phyloP scores from a whole-genome alignment of 1,140 invertebrate genomes.

The Ostrea edulis region DNA sequence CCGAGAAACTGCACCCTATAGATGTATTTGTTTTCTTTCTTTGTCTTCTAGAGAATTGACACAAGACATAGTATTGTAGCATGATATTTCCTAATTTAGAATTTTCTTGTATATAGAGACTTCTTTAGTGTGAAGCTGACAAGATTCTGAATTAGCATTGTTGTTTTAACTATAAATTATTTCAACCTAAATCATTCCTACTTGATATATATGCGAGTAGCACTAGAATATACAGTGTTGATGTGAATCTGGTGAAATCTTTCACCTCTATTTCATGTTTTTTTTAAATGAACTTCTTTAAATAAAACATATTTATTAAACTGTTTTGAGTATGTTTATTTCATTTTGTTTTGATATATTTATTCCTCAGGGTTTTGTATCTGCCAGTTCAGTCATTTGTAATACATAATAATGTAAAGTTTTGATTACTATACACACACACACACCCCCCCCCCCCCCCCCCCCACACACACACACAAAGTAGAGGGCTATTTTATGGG shows the following conservation, averaged over 20 bases:
- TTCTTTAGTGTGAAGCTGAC: conserved; percentile 1
- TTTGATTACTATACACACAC: too few species aligned
- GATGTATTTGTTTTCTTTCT: not conserved
- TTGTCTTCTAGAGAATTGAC: conserved; percentile 3
- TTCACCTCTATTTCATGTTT: not conserved
- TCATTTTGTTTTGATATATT: not conserved
- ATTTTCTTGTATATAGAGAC: conserved; percentile 32
- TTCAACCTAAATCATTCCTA: conserved; percentile 26
- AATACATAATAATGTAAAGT: not conserved
- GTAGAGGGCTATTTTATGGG: too few species aligned
- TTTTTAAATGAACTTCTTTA: conserved; percentile 20
- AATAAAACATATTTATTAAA: conserved; percentile 40
- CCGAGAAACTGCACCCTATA: conserved; percentile 17
- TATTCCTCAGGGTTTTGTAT: too few species aligned
- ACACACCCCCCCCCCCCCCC: too few species aligned
- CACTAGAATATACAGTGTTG: not conserved
- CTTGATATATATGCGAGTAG: conserved; percentile 17
- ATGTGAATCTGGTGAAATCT: conserved; percentile 37
- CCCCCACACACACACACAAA: too few species aligned
- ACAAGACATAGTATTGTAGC: conserved; percentile 9
- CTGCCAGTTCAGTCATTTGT: not conserved
- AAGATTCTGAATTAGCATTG: conserved; percentile 31
- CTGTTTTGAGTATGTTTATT: not conserved
- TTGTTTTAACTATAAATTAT: conserved; percentile 28
- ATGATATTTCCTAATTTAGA: conserved; percentile 32